phyloP scores from a whole-genome alignment of 2,797 vertebrate species.

The Dermochelys coriacea region DNA sequence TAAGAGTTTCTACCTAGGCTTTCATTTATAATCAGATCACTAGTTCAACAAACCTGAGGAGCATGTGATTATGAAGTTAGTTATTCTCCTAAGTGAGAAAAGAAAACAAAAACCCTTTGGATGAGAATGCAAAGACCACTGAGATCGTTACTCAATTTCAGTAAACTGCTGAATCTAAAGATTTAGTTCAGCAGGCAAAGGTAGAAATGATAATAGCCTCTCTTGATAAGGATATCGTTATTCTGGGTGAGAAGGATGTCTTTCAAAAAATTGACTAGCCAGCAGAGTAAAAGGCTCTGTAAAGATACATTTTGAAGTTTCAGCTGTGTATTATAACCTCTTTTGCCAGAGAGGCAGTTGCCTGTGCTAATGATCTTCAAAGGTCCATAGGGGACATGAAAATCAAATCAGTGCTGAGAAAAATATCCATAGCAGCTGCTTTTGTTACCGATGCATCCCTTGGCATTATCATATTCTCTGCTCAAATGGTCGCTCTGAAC shows the following conservation, averaged over 20 bases:
- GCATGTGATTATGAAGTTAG: not conserved
- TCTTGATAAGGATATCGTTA: not conserved
- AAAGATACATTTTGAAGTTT: not conserved
- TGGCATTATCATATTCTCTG: conserved; percentile 44
- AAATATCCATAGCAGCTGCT: conserved; percentile 63
- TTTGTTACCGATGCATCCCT: conserved; percentile 65
- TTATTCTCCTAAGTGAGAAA: not conserved
- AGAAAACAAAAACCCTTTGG: not conserved
- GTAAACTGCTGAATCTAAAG: not conserved
- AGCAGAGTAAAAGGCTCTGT: not conserved
- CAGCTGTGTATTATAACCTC: not conserved
- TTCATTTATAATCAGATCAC: not conserved
- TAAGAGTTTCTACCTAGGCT: not conserved
- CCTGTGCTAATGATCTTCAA: conserved; percentile 50
- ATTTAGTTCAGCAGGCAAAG: not conserved
- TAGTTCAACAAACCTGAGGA: not conserved
- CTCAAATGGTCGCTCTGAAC: conserved; percentile 42
- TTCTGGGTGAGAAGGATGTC: not conserved
- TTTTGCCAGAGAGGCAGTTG: conserved; percentile 41
- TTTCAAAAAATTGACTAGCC: not conserved
- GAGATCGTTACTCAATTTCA: not conserved
- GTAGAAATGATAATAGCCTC: not conserved
- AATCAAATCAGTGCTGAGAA: conserved; percentile 58
- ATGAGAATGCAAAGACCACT: not conserved
- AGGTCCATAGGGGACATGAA: conserved; percentile 43